Evolutionary conservation across 2,113 vertebrate genomes (phyloP), one percentile per base, ranked within the genome.

Genomic region (Petrocephalus microphthalmus): DNA sequence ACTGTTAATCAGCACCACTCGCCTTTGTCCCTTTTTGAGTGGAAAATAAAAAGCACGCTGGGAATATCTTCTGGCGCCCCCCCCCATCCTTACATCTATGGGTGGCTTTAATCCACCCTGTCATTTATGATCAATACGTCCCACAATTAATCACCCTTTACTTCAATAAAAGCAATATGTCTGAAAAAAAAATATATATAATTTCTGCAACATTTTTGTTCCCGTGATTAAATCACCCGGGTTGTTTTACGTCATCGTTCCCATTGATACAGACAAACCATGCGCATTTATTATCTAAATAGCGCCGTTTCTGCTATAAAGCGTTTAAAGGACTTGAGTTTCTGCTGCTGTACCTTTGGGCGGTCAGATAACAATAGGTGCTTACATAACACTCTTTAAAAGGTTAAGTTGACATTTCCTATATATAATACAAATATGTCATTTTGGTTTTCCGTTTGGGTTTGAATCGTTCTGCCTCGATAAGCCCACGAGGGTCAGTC

Each of bases 31-130:
- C n/a, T n/a, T n/a, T n/a, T n/a, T n/a, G n/a, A n/a, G n/a, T n/a
- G n/a, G n/a, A n/a, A n/a, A n/a, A n/a, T n/a, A n/a, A n/a, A n/a
- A n/a, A n/a, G n/a, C n/a, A n/a, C n/a, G n/a, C n/a, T n/a, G n/a
- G n/a, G n/a, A n/a, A n/a, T n/a, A n/a, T n/a, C n/a, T n/a, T n/a
- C n/a, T n/a, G n/a, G n/a, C n/a, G n/a, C n/a, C n/a, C n/a, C n/a
- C n/a, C n/a, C n/a, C 81, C 45, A 89, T 1, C 88, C 20, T 86
- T 86, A 89, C 91, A 90, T 91, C n/a, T 57, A 22, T 10, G 29
- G 33, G 53, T 45, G 54, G 8, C 60, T 87, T 87, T 87, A 71
- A 22, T 37, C 45, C 53, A 20, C 56, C 10, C 19, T 37, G 19
- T 7, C 81, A 84, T 15, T 45, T 54, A 82, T 22, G 37, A 19